Percentiles rank a stretch among this genome's conserved stretches.
Evolutionary conservation across 2,888 invertebrate genomes (phyloP).

Genomic region (Atrina japonica): DNA sequence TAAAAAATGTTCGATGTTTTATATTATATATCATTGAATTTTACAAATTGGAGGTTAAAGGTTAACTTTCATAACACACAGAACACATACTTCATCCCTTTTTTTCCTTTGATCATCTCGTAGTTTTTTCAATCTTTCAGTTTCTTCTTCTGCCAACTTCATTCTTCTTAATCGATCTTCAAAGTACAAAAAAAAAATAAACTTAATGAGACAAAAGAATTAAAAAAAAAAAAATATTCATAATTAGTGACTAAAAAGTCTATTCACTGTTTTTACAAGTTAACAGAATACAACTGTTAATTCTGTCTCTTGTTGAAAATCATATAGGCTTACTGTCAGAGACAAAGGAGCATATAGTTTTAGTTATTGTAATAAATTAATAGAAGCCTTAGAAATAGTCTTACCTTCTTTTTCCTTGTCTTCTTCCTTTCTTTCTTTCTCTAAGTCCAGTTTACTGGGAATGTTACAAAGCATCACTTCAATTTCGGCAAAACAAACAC

Average conservation of each 20-base stretch:
- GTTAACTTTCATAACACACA: background rate
- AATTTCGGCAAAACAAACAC: slow-evolving; percentile 76
- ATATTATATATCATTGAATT: no score
- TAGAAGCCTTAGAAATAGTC: no score
- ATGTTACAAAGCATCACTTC: slow-evolving; percentile 78
- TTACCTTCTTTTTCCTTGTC: slow-evolving; percentile 66
- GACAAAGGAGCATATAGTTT: no score
- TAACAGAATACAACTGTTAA: no score
- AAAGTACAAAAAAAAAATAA: background rate
- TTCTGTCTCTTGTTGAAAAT: no score
- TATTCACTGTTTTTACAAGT: no score
- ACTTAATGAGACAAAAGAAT: background rate
- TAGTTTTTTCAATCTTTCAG: slow-evolving; percentile 50
- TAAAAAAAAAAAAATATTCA: background rate
- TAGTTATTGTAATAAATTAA: background rate
- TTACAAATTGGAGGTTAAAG: no score
- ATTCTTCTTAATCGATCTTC: slow-evolving; percentile 58
- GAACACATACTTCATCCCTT: slow-evolving; percentile 50
- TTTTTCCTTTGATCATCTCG: slow-evolving; percentile 59
- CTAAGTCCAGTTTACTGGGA: slow-evolving; percentile 64
- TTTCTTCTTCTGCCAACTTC: slow-evolving; percentile 53
- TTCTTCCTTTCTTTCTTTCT: slow-evolving; percentile 65
- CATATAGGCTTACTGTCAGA: no score
- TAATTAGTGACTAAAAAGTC: no score
- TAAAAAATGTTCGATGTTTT: background rate